phyloP scores from a whole-genome alignment of 2,113 vertebrate species.

The Gallinago jamesoni region DNA sequence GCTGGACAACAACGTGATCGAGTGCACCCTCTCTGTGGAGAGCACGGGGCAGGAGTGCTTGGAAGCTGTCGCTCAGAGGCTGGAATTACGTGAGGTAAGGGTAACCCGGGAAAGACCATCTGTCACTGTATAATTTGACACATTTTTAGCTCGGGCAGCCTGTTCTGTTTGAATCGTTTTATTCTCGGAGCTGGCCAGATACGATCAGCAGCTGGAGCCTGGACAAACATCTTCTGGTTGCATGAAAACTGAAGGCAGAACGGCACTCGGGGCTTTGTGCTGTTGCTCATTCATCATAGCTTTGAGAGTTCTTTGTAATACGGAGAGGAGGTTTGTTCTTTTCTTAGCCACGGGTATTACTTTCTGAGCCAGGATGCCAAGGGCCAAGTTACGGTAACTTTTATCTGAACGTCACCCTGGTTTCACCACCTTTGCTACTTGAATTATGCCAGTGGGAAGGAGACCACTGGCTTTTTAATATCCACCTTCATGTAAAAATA shows the following conservation, averaged over 20 bases:
- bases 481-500: background rate
- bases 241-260: background rate
- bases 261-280: background rate
- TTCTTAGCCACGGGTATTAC: background rate
- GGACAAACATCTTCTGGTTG: background rate
- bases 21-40: slow-evolving; percentile 94
- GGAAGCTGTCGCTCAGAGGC: slow-evolving; percentile 92
- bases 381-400: background rate
- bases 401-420: background rate
- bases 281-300: background rate
- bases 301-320: background rate
- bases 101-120: background rate
- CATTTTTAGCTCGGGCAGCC: background rate
- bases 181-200: background rate
- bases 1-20: slow-evolving; percentile 90
- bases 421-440: background rate
- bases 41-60: slow-evolving; percentile 96
- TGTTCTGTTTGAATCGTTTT: background rate
- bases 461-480: background rate
- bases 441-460: background rate
- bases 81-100: slow-evolving; percentile 93
- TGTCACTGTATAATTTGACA: background rate
- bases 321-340: background rate
- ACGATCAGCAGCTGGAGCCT: background rate
- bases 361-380: background rate